Conservation (phyloP, 92 coral and sea anemone species). For the Epizoanthus illoricatus region DNA sequence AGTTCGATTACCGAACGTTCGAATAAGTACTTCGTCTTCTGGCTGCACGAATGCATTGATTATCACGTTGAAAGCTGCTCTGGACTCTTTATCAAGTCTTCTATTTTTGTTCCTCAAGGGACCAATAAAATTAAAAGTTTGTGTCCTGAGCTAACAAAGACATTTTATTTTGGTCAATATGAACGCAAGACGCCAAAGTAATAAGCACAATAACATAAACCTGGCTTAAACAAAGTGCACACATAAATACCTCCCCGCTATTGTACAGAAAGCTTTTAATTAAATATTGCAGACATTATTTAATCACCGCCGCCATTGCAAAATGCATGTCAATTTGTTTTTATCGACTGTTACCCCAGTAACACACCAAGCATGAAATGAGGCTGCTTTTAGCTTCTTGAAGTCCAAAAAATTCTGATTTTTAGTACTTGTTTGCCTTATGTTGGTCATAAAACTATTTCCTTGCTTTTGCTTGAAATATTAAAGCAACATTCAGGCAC, state of each 20-base stretch:
- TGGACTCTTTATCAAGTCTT: background rate
- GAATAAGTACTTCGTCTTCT: no score
- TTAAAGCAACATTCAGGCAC: background rate
- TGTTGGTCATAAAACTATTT: background rate
- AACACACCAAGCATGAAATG: background rate
- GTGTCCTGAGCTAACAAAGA: background rate
- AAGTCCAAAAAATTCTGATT: no score
- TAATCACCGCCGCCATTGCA: background rate
- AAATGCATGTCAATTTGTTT: background rate
- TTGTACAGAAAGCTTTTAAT: conserved; percentile 18
- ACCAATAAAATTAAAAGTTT: background rate
- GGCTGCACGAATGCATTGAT: no score
- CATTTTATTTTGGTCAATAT: background rate
- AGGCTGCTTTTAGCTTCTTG: no score
- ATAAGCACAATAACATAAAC: background rate
- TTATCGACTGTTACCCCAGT: conserved; percentile 3
- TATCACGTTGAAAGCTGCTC: background rate
- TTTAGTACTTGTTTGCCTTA: background rate
- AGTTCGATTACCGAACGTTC: no score
- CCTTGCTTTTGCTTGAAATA: background rate
- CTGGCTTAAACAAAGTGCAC: conserved; percentile 2
- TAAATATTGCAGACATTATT: background rate
- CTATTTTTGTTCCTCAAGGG: background rate
- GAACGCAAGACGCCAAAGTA: background rate
- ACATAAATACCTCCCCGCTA: background rate